phyloP scores from a whole-genome alignment of 2,113 vertebrate species.

The Carassius gibelio region DNA sequence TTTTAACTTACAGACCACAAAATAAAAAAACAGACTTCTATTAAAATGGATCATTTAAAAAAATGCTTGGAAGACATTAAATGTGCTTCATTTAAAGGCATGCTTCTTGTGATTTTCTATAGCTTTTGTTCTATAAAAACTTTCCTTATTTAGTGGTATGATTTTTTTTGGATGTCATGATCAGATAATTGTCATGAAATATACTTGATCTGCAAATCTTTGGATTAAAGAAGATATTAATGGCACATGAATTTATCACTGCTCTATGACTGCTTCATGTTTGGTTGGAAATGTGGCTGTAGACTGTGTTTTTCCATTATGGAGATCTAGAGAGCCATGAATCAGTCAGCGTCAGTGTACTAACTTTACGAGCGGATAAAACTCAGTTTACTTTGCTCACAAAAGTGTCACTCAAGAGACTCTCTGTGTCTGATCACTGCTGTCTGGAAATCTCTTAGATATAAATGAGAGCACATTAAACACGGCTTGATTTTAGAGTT shows the following conservation, averaged over 20 bases:
- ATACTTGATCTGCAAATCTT: neutral
- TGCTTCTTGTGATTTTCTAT: too few species aligned
- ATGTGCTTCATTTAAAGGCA: neutral
- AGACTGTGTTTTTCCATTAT: neutral
- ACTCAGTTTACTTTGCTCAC: slow-evolving; percentile 8
- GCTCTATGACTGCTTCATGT: neutral
- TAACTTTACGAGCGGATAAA: slow-evolving; percentile 15
- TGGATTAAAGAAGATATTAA: neutral
- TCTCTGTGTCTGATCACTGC: neutral
- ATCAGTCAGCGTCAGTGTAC: neutral
- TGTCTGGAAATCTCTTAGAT: neutral
- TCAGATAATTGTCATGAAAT: neutral
- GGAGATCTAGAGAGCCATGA: neutral
- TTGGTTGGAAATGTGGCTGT: neutral
- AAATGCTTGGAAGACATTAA: neutral
- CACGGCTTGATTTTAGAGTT: neutral
- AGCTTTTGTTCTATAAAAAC: too few species aligned
- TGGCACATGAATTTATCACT: neutral
- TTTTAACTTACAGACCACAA: too few species aligned
- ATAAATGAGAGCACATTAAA: neutral
- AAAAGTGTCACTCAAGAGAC: neutral
- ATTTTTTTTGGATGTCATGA: neutral
- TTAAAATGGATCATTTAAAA: neutral
- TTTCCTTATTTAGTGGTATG: neutral
- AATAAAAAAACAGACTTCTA: too few species aligned